Conservation (phyloP, 2,113 vertebrate species). For the Channa argus region DNA sequence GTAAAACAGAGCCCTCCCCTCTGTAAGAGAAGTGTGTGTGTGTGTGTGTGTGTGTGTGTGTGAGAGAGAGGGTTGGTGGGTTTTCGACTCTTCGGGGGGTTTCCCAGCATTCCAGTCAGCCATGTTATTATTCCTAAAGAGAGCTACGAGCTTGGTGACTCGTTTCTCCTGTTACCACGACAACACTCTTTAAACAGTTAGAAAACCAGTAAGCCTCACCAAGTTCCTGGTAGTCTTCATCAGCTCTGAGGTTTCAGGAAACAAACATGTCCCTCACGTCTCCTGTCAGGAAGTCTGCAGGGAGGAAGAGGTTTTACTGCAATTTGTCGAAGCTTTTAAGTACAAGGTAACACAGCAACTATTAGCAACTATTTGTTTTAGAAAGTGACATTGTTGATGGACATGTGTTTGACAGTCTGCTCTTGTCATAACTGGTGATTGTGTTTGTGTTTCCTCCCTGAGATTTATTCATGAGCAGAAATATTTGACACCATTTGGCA, state of each 20-base stretch:
- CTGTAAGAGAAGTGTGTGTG: neutral
- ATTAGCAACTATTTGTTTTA: too few relatives aligned
- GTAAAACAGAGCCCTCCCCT: constrained; percentile 3
- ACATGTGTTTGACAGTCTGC: too few relatives aligned
- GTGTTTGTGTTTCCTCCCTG: too few relatives aligned
- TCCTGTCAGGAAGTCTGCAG: neutral
- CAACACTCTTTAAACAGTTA: constrained; percentile 2
- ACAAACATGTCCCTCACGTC: neutral
- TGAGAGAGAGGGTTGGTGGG: neutral
- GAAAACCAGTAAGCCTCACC: neutral
- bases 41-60: neutral
- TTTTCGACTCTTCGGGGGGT: constrained; percentile 25
- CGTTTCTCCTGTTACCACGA: constrained; percentile 7
- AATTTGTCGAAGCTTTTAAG: neutral
- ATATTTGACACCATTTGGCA: too few relatives aligned
- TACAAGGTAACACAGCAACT: constrained; percentile 11
- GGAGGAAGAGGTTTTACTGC: constrained; percentile 5
- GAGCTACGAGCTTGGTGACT: neutral
- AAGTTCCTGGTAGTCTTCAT: neutral
- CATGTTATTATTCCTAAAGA: constrained; percentile 17
- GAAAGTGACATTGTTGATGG: too few relatives aligned
- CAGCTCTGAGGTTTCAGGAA: neutral
- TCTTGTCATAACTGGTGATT: too few relatives aligned
- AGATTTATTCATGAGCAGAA: too few relatives aligned
- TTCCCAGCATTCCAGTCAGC: constrained; percentile 39